Evolutionary conservation across 2,113 vertebrate genomes (phyloP).

Genomic region (Merops nubicus): DNA sequence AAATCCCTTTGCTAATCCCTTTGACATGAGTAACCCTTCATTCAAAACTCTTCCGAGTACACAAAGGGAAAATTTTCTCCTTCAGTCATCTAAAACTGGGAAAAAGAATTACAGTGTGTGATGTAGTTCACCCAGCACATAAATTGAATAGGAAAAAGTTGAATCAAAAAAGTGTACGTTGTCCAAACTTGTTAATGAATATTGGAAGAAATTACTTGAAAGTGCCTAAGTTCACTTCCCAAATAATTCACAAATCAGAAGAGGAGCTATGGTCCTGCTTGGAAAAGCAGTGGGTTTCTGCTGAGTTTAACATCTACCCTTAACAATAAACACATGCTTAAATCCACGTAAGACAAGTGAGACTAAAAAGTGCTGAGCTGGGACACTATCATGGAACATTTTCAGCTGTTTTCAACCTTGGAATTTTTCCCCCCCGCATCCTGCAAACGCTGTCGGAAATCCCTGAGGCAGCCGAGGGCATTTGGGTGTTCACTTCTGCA

Average conservation of each 20-base stretch:
- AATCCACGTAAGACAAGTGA: neutral
- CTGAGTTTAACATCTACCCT: neutral
- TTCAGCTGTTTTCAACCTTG: conserved; percentile 38
- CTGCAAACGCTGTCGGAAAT: neutral
- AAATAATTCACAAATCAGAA: neutral
- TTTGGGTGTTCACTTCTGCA: conserved; percentile 31
- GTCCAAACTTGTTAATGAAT: neutral
- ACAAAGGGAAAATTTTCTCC: neutral
- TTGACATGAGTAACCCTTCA: neutral
- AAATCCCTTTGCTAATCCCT: neutral
- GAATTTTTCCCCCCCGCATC: neutral
- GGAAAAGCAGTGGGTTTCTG: neutral
- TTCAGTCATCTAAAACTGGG: neutral
- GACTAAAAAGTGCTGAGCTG: neutral
- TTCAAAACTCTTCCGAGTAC: neutral
- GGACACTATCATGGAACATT: neutral
- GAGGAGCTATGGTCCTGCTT: neutral
- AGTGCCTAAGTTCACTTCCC: neutral
- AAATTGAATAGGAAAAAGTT: neutral
- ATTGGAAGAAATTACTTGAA: neutral
- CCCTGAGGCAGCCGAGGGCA: neutral
- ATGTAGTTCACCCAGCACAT: neutral
- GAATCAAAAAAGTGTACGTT: neutral
- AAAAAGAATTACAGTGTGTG: neutral
- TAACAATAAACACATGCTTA: conserved; percentile 33